Base-by-base conservation (phyloP, 2,113 vertebrate species). In the Fregata magnificens region DNA sequence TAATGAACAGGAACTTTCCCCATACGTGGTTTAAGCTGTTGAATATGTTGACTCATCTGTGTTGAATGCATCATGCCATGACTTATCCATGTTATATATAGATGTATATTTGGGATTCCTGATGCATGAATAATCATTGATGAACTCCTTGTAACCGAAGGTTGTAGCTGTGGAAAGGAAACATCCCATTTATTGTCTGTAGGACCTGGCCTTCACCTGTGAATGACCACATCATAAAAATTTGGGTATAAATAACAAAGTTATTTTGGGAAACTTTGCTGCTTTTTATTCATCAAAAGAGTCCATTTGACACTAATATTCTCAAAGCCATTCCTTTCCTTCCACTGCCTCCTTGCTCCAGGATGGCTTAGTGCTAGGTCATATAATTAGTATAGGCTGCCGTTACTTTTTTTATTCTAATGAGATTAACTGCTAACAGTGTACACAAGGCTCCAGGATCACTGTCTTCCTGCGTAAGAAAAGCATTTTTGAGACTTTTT, bases 1-100 rank as follows among this genome's bases (percentile, higher is more conserved):
- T 91, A 69, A 69, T 63, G 61, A 91, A 67, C 82, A 93, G 76
- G 71, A 79, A 81, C 65, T 97, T 91, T 88, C 34, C 52, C 58
- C 72, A 32, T 79, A 52, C 2, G 3, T 85, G 40, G 82, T 67
- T 92, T 81, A 73, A 77, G 10, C 70, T 85, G 58, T 36, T 89
- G 82, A 78, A 50, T 76, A 20, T 82, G 45, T 72, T 96, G 97
- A 97, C 78, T 98, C 94, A 97, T 67, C 53, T 86, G n/a, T 91
- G 86, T 91, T 93, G 84, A 95, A 96, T 88, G 65, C 72, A 32
- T 91, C 84, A 50, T 90, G 82, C 50, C 1, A 5, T 88, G 93
- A 82, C 63, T 94, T 91, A 92, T 44, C 34, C 26, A 14, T 66
- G n/a, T 87, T 67, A 86, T 72, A 78, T 93, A 86, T 81, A 86